Conservation (phyloP, 2,113 vertebrate genomes). For the Campylomormyrus tamandua region DNA sequence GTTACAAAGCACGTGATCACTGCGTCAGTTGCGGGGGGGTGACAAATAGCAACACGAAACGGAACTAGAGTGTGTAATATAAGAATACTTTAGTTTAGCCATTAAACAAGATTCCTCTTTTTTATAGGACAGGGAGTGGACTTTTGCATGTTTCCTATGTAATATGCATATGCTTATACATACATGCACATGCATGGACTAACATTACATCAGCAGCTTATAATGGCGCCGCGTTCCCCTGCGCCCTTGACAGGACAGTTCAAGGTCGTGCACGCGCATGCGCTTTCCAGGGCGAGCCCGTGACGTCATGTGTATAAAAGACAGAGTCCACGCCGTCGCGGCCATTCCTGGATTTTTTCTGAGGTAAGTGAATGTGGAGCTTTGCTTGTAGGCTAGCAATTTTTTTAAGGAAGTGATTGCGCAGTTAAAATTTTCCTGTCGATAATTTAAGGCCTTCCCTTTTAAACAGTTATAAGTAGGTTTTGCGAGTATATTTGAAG, state of each 20-base stretch:
- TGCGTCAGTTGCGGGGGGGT: background rate
- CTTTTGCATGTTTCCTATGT: background rate
- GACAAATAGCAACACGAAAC: background rate
- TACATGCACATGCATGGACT: background rate
- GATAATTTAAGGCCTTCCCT: conserved; percentile 5
- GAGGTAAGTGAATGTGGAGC: conserved; percentile 58
- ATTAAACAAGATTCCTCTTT: background rate
- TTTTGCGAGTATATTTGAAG: background rate
- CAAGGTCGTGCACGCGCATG: conserved; percentile 31
- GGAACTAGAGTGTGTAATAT: background rate
- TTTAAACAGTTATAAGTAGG: background rate
- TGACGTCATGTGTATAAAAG: conserved; percentile 62
- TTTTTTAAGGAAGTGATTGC: conserved; percentile 9
- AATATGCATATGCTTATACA: background rate
- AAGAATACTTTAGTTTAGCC: background rate
- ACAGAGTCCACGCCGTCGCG: conserved; percentile 35
- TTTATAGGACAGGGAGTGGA: background rate
- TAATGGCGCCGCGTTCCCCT: background rate
- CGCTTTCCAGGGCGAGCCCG: background rate
- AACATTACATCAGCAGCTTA: background rate
- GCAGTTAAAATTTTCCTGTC: background rate
- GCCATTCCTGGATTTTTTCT: conserved; percentile 67
- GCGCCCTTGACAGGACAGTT: conserved; percentile 35
- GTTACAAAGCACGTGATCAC: background rate
- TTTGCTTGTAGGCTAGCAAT: background rate